phyloP scores from a whole-genome alignment of 1,140 invertebrate genomes.

The Plectrocnemia conspersa region DNA sequence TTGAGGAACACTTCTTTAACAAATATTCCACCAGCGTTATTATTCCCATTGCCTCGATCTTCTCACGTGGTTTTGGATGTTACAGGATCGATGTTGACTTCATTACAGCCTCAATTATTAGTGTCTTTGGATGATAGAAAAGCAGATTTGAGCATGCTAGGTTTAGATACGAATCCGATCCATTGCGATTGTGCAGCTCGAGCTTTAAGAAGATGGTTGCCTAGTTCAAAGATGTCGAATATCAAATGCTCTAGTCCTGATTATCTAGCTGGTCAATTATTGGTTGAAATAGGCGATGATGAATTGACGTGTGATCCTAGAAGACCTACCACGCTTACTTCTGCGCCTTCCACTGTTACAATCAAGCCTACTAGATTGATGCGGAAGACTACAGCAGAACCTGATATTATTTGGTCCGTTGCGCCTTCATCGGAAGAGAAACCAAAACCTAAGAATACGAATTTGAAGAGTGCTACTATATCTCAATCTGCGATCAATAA shows the following conservation, averaged over 20 bases:
- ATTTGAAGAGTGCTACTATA: constrained; percentile 55
- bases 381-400: constrained; percentile 61
- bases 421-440: constrained; percentile 58
- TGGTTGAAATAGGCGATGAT: constrained; percentile 72
- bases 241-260: constrained; percentile 64
- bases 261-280: constrained; percentile 59
- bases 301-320: constrained; percentile 70
- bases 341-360: constrained; percentile 42
- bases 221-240: constrained; percentile 54
- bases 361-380: constrained; percentile 48
- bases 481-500: constrained; percentile 63
- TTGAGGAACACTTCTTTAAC: constrained; percentile 76
- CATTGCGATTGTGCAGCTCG: constrained; percentile 79
- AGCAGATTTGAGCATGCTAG: constrained; percentile 65
- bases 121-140: constrained; percentile 74
- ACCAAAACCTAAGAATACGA: constrained; percentile 52
- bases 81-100: constrained; percentile 69
- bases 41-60: constrained; percentile 85
- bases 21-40: constrained; percentile 68
- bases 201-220: constrained; percentile 72
- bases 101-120: constrained; percentile 70
- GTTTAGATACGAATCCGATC: constrained; percentile 72
- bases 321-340: constrained; percentile 53
- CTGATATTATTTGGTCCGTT: constrained; percentile 83
- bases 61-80: constrained; percentile 74